Percentiles rank a stretch among this genome's conserved stretches.
Evolutionary conservation across 2,888 invertebrate species (phyloP).

Genomic region (Ctenicera cuprea): DNA sequence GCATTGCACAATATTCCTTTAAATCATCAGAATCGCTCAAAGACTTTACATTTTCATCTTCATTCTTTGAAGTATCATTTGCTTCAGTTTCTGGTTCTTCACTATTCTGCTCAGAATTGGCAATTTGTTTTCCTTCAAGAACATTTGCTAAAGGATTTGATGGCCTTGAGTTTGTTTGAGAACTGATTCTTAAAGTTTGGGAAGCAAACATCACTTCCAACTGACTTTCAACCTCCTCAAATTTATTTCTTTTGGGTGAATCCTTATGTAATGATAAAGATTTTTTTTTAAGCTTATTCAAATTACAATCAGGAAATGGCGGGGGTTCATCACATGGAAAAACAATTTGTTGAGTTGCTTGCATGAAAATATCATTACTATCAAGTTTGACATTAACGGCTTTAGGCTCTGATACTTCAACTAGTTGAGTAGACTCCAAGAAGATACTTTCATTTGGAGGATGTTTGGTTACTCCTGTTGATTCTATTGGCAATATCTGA

Average conservation of each 20-base stretch:
- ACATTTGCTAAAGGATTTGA: slow-evolving; percentile 56
- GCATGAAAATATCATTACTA: slow-evolving; percentile 41
- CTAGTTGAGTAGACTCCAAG: not conserved
- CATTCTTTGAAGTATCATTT: not conserved
- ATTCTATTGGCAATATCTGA: too few species aligned
- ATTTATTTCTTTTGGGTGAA: not conserved
- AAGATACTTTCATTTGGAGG: slow-evolving; percentile 2
- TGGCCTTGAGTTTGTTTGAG: slow-evolving; percentile 50
- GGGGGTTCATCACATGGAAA: not conserved
- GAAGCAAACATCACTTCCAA: slow-evolving; percentile 61
- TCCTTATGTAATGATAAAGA: not conserved
- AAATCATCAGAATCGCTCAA: not conserved
- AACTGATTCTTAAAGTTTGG: slow-evolving; percentile 54
- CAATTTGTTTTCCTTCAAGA: slow-evolving; percentile 36
- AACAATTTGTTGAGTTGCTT: slow-evolving; percentile 45
- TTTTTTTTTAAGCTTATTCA: not conserved
- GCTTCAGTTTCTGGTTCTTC: not conserved
- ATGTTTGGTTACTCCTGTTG: not conserved
- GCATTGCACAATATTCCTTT: slow-evolving; percentile 11
- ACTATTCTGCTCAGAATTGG: not conserved
- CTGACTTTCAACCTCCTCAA: slow-evolving; percentile 59
- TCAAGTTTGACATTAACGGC: too few species aligned
- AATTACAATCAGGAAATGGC: not conserved
- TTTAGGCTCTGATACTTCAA: not conserved
- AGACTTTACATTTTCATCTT: not conserved